phyloP scores from a whole-genome alignment of 2,797 vertebrate genomes.

The Lagorchestes hirsutus region DNA sequence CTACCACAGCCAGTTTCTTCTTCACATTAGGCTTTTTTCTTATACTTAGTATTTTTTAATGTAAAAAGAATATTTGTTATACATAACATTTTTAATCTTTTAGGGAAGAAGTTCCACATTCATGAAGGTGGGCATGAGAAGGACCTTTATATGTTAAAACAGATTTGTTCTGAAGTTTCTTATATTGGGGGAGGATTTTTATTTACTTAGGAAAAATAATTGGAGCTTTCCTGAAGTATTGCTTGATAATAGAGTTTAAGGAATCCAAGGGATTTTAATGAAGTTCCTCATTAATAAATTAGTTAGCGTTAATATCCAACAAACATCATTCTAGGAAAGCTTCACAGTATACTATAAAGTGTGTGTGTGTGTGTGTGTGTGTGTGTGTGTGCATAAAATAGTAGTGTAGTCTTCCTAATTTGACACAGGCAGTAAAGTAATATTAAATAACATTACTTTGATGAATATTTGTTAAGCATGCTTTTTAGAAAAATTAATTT shows the following conservation, averaged over 20 bases:
- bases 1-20: neutral
- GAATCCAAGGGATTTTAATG: slow-evolving; percentile 40
- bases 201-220: neutral
- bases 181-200: neutral
- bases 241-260: neutral
- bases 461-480: neutral
- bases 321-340: neutral
- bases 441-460: slow-evolving; percentile 21
- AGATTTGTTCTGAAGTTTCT: neutral
- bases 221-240: neutral
- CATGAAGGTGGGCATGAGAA: neutral
- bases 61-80: neutral
- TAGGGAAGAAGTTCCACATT: neutral
- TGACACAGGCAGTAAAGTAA: slow-evolving; percentile 5
- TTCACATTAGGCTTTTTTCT: neutral
- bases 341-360: neutral
- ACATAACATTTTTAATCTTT: neutral
- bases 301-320: neutral
- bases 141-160: neutral
- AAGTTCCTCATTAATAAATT: neutral
- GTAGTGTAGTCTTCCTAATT: neutral
- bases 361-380: neutral
- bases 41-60: neutral
- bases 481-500: slow-evolving; percentile 21
- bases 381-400: neutral